Evolutionary conservation across 2,888 invertebrate species (phyloP), one percentile per base, ranked within the genome.

Genomic region (Frankliniella fusca): DNA sequence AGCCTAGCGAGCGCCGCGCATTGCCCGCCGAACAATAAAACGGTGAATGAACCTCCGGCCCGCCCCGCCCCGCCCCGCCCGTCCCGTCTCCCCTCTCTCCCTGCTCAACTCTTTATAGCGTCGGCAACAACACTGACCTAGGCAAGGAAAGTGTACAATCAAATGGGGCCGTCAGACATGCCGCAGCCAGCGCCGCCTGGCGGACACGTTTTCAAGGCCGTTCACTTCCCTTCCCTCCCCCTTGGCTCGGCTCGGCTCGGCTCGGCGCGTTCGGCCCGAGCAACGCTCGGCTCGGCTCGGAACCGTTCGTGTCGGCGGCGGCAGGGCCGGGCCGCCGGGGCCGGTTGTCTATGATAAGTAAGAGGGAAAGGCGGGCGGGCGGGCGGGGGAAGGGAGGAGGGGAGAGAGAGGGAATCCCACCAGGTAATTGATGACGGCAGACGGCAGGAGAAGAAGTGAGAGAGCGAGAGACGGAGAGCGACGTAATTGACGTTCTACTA

Each of bases 141-240:
- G 70, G 70, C 70, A 76, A 76, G 23, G 70, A 23, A 76, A 76
- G 70, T n/a, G 70, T 76, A 76, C 70, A 76, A 76, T 76, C 70
- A 76, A 76, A 76, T 18, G 61, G 61, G 61, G 70, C 11, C 70
- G 70, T 54, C 54, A 54, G 54, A 20, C 54, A 27, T 27, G 70
- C 70, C 70, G 70, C 7, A 8, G 70, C 70, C 12, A 76, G 70
- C 70, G 70, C 70, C 70, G 70, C 70, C 70, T 76, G 27, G 27
- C 70, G 70, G 70, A 2, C 27, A 27, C 70, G 70, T 12, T 27
- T 27, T 27, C 23, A 76, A 76, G 70, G 11, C 12, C 70, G 70
- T 76, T 23, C 38, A 2, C 38, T 38, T 38, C 38, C 38, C 38
- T 38, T 5, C 38, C 38, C 38, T 38, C 38, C 38, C 38, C 38